Percentiles rank a stretch among this genome's conserved stretches.
Evolutionary conservation across 2,113 vertebrate species (phyloP).

Genomic region (Brachyistius frenatus): DNA sequence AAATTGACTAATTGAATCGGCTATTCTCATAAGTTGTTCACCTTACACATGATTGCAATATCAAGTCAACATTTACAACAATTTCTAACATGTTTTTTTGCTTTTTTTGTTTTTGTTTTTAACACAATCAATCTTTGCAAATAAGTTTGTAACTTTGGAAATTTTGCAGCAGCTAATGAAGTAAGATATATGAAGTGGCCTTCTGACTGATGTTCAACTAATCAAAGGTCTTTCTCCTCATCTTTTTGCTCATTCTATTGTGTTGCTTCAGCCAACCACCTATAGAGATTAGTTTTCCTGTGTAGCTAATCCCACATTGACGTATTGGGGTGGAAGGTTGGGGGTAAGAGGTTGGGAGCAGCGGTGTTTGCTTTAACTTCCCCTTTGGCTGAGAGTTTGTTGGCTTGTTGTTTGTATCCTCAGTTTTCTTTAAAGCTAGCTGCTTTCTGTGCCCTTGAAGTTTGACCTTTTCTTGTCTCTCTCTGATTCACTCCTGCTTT

Average conservation of each 20-base stretch:
- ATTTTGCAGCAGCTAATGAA: neutral
- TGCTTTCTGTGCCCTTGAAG: constrained; percentile 27
- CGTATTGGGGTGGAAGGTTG: neutral
- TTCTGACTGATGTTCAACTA: neutral
- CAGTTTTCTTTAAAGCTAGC: constrained; percentile 16
- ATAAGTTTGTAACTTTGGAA: neutral
- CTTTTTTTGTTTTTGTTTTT: too few species aligned
- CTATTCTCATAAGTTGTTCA: too few species aligned
- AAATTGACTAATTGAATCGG: too few species aligned
- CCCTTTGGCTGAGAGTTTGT: constrained; percentile 6
- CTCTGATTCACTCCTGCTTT: constrained; percentile 18
- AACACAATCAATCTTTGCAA: too few species aligned
- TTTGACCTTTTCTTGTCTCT: neutral
- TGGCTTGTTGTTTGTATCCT: constrained; percentile 8
- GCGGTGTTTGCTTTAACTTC: constrained; percentile 12
- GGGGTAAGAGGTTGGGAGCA: constrained; percentile 11
- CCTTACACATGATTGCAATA: too few species aligned
- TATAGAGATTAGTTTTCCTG: neutral
- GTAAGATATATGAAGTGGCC: neutral
- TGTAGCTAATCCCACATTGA: neutral
- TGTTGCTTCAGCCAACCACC: neutral
- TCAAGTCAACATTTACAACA: too few species aligned
- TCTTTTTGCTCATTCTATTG: neutral
- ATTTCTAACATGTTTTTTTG: too few species aligned
- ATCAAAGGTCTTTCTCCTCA: neutral